These are phyloP conservation scores for Sylvicola cinctus DNA, from an alignment of 2,888 invertebrate species.

Conservation along the genomic window DNA sequence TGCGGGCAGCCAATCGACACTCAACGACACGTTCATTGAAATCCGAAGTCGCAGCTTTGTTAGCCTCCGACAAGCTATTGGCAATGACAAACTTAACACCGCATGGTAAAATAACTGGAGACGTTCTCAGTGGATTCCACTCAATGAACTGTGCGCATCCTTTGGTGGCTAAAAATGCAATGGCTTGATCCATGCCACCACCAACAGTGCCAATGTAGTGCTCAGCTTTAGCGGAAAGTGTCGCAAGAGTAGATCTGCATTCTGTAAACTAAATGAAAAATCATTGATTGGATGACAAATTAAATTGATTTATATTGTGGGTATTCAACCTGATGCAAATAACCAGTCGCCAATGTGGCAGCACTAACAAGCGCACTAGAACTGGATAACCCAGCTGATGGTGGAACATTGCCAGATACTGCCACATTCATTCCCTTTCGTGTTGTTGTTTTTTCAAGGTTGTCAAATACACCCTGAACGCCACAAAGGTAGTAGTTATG, in stretches of 20 bases:
- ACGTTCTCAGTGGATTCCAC: conserved; percentile 68
- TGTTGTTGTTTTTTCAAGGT: conserved; percentile 23
- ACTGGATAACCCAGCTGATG: conserved; percentile 87
- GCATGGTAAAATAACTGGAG: conserved; percentile 58
- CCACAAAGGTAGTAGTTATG: conserved; percentile 90
- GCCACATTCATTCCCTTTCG: conserved; percentile 46
- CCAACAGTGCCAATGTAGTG: conserved; percentile 92
- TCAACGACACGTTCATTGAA: conserved; percentile 89
- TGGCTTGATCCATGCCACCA: conserved; percentile 99
- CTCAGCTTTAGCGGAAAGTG: conserved; percentile 76
- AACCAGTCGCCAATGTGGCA: conserved; percentile 50
- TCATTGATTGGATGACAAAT: background rate
- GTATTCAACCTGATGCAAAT: conserved; percentile 13
- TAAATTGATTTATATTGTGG: background rate
- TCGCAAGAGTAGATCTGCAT: conserved; percentile 44
- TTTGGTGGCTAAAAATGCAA: conserved; percentile 67
- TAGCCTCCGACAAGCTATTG: conserved; percentile 69
- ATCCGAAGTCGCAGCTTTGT: conserved; percentile 84
- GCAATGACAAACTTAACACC: conserved; percentile 82
- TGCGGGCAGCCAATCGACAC: conserved; percentile 70
- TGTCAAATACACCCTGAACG: conserved; percentile 63
- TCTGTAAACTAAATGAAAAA: conserved; percentile 10
- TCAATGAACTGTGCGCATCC: conserved; percentile 78
- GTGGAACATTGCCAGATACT: conserved; percentile 74
- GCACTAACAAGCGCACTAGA: conserved; percentile 95